phyloP scores from a whole-genome alignment of 2,797 vertebrate genomes.

The Halcyon badia region DNA sequence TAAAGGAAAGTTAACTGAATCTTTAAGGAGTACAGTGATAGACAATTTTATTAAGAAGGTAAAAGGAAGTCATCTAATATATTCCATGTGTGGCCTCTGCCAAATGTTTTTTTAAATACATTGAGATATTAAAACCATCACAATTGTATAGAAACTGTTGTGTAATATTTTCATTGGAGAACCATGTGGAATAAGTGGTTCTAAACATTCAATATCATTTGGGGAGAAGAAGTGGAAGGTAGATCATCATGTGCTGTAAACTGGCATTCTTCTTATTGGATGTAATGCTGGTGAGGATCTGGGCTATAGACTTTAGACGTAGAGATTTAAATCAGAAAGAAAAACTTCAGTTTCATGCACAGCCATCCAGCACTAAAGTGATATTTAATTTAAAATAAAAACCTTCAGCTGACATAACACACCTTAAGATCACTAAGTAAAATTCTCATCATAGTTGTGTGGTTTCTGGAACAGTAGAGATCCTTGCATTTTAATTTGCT shows the following conservation, averaged over 20 bases:
- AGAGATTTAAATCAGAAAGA: neutral
- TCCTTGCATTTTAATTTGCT: slow-evolving; percentile 29
- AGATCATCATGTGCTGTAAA: neutral
- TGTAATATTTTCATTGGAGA: neutral
- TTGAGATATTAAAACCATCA: neutral
- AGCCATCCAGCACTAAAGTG: neutral
- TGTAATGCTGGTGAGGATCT: neutral
- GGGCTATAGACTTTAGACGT: neutral
- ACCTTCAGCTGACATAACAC: neutral
- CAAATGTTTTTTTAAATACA: neutral
- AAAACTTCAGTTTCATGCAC: neutral
- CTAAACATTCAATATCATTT: neutral
- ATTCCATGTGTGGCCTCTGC: neutral
- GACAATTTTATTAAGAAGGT: neutral
- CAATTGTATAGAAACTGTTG: neutral
- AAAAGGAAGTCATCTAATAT: neutral
- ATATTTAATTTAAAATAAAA: slow-evolving; percentile 20
- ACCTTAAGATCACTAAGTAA: neutral
- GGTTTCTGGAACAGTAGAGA: slow-evolving; percentile 22
- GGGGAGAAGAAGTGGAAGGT: neutral
- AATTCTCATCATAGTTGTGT: neutral
- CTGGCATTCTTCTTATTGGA: neutral
- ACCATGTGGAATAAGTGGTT: neutral
- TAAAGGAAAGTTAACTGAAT: neutral
- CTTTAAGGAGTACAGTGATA: neutral